Percentiles rank a stretch among this genome's conserved stretches.
These are phyloP conservation scores for Drosophila maculinotata DNA, from an alignment of 2,888 invertebrate genomes.

Conservation along the genomic window DNA sequence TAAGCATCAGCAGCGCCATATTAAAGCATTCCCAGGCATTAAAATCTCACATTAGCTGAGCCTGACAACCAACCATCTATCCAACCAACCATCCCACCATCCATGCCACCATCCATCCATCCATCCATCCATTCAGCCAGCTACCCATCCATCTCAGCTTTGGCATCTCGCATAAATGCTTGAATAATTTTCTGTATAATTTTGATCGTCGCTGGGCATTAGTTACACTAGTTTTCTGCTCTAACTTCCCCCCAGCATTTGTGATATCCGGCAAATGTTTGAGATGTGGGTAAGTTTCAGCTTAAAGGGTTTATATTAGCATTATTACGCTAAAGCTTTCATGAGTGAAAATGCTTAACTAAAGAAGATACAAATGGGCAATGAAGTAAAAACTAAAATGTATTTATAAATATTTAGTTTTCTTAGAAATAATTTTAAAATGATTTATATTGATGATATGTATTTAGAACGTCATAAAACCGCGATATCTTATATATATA, in stretches of 20 bases:
- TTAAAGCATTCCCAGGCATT: constrained; percentile 78
- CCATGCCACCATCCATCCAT: constrained; percentile 42
- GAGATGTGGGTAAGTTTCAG: background rate
- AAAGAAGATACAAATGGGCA: too few relatives aligned
- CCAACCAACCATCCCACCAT: constrained; percentile 29
- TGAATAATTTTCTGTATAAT: constrained; percentile 72
- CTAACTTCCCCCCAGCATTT: constrained; percentile 34
- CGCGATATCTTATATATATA: too few relatives aligned
- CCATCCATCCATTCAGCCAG: constrained; percentile 28
- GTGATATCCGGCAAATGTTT: constrained; percentile 16
- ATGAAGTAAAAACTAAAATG: too few relatives aligned
- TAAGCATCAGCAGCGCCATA: constrained; percentile 67
- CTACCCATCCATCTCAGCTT: constrained; percentile 71
- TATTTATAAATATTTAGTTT: background rate
- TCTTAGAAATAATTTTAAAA: too few relatives aligned
- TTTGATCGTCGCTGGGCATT: constrained; percentile 62
- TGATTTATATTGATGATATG: too few relatives aligned
- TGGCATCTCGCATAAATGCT: constrained; percentile 76
- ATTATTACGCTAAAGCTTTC: background rate
- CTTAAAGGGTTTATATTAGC: background rate
- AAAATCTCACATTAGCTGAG: constrained; percentile 71
- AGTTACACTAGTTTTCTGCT: constrained; percentile 67
- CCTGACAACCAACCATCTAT: constrained; percentile 53
- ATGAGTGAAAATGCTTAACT: background rate
- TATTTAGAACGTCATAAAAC: too few relatives aligned